Evolutionary conservation across 2,797 vertebrate species (phyloP), one percentile per base, ranked within the genome.

Genomic region (Sparidentex hasta): DNA sequence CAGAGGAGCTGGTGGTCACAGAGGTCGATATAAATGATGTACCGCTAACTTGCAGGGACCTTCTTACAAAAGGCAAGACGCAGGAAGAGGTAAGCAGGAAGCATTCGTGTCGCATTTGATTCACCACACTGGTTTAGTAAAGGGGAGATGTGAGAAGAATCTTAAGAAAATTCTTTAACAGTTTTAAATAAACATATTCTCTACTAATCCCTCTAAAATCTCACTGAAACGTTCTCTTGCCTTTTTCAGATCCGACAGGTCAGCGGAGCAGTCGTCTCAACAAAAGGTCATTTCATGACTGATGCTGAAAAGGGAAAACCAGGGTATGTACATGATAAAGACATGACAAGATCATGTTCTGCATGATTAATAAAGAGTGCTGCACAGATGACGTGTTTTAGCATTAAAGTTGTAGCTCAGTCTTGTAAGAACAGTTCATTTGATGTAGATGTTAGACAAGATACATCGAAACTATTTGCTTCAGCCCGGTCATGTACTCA

Each of bases 11-110:
- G 51, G 93, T 95, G 13, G 86, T 95, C 44, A 95, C 96, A n/a
- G 95, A 96, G 71, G 95, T 96, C 0, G 96, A 96, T 76, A 96
- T 96, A 59, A 96, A 96, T 55, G 95, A 96, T 33, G 95, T 96
- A 33, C 96, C 95, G 2, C 44, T 96, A 59, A 95, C 94, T 63
- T 94, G 94, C 86, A 93, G 96, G 71, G 95, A 96, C 65, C 93
- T 96, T 81, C 94, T 96, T 27, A 96, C 96, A 11, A 95, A 95
- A 94, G 94, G 94, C 54, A 96, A 95, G 91, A 96, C 93, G 13
- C 96, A 96, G 68, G 95, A 96, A 61, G 95, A 96, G 90, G 96
- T 96, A 77, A 78, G 67, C 74, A 21, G 13, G 61, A 65, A 71
- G 25, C 21, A 16, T 13, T 2, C 44, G 38, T 27, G 18, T 41